These are phyloP conservation scores for Bugulina stolonifera DNA, from an alignment of 2,888 invertebrate species.

Conservation along the genomic window DNA sequence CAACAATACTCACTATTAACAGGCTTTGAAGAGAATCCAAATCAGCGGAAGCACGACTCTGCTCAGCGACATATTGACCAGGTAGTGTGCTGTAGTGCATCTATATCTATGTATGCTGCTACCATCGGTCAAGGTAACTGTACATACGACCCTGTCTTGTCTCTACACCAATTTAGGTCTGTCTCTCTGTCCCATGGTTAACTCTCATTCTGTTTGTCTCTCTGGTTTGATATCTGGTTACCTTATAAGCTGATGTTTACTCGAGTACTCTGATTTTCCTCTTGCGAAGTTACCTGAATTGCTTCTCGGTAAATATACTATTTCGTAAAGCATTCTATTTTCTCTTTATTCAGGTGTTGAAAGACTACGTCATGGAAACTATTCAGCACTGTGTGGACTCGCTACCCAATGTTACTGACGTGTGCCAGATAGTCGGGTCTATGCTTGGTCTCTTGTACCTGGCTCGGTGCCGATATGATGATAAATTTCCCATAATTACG, in stretches of 20 bases:
- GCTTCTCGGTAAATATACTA: no score
- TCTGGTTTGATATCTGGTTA: background rate
- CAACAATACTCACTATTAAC: background rate
- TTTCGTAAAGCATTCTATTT: no score
- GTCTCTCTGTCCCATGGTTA: no score
- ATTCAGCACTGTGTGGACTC: background rate
- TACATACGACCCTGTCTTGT: no score
- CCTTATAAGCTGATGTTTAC: background rate
- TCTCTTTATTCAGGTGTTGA: background rate
- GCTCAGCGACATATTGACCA: background rate
- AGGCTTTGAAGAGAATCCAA: background rate
- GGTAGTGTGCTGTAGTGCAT: no score
- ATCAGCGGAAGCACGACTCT: background rate
- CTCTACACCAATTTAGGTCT: no score
- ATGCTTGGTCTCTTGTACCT: constrained; percentile 11
- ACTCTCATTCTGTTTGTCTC: no score
- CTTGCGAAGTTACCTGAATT: no score
- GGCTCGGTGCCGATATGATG: background rate
- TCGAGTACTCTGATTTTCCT: no score
- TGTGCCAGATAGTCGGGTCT: background rate
- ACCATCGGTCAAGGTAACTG: no score
- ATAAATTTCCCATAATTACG: background rate
- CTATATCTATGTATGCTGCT: no score
- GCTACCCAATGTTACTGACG: background rate
- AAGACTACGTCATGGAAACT: background rate